These are phyloP conservation scores for Lepidurus arcticus DNA, from an alignment of 1,140 invertebrate genomes.

Conservation along the genomic window DNA sequence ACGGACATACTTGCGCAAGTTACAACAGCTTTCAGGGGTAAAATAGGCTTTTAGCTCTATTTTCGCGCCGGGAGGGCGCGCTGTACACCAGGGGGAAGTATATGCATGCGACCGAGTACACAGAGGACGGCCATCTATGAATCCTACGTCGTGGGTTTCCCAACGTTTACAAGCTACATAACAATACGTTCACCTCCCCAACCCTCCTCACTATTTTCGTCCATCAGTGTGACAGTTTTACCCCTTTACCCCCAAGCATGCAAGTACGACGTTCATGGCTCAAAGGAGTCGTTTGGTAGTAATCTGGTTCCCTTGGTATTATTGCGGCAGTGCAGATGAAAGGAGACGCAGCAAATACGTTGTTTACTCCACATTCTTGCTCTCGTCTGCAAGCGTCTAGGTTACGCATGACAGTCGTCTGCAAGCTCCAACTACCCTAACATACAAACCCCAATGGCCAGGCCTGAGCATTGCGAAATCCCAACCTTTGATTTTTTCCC, in stretches of 20 bases:
- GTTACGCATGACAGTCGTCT: background rate
- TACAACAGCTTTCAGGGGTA: background rate
- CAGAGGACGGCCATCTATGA: background rate
- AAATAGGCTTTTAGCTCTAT: background rate
- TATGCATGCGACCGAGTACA: background rate
- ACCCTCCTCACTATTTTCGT: background rate
- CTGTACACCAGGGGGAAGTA: background rate
- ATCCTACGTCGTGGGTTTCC: background rate
- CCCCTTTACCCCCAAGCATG: background rate
- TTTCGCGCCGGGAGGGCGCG: background rate
- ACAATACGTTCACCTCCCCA: background rate
- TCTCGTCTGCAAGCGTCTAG: background rate
- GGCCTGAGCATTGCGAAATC: too few species aligned
- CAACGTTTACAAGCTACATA: background rate
- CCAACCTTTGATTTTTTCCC: too few species aligned
- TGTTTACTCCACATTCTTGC: background rate
- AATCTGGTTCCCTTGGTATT: background rate
- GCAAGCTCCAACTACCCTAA: background rate
- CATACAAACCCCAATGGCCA: background rate
- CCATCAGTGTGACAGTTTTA: background rate
- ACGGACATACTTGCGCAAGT: background rate
- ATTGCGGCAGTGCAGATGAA: background rate
- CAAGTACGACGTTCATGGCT: background rate
- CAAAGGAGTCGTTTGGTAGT: background rate
- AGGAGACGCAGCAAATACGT: background rate